A percentile compares a stretch with the other conserved stretches of the same genome.
Conservation (phyloP, 2,888 invertebrate genomes). For the Erebia aethiops region DNA sequence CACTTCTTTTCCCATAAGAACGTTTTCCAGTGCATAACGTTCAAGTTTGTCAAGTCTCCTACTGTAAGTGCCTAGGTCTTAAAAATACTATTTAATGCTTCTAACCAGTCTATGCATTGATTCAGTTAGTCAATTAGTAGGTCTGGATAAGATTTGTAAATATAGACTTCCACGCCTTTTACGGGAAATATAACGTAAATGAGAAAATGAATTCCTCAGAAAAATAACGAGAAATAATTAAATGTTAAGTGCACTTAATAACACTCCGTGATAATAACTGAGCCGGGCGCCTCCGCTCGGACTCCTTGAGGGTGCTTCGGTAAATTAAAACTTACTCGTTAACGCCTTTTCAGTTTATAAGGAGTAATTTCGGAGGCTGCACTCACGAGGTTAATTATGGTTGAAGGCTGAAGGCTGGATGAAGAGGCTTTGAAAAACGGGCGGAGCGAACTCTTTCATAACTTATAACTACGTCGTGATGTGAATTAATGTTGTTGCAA, state of each 20-base stretch:
- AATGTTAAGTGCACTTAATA: conserved; percentile 33
- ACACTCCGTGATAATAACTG: conserved; percentile 35
- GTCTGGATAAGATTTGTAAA: no score
- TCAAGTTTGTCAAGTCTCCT: no score
- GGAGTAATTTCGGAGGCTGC: conserved; percentile 32
- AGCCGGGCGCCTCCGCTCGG: conserved; percentile 34
- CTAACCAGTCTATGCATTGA: no score
- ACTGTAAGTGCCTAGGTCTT: no score
- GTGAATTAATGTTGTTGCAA: background rate
- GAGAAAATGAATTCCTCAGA: background rate
- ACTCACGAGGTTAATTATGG: conserved; percentile 25
- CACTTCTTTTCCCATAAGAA: no score
- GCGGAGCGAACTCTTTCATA: background rate
- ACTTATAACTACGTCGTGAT: background rate
- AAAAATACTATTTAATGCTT: no score
- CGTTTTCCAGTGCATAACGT: no score
- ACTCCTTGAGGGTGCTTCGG: conserved; percentile 38
- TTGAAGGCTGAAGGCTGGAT: conserved; percentile 13
- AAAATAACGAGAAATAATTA: conserved; percentile 21
- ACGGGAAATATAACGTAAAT: background rate
- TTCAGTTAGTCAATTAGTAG: no score
- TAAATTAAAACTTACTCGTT: conserved; percentile 40
- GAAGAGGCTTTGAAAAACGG: conserved; percentile 8
- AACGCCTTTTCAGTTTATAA: conserved; percentile 36
- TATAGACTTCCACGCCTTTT: no score